Base-by-base conservation (phyloP, 2,797 vertebrate genomes). In the Gymnopithys bicolor region DNA sequence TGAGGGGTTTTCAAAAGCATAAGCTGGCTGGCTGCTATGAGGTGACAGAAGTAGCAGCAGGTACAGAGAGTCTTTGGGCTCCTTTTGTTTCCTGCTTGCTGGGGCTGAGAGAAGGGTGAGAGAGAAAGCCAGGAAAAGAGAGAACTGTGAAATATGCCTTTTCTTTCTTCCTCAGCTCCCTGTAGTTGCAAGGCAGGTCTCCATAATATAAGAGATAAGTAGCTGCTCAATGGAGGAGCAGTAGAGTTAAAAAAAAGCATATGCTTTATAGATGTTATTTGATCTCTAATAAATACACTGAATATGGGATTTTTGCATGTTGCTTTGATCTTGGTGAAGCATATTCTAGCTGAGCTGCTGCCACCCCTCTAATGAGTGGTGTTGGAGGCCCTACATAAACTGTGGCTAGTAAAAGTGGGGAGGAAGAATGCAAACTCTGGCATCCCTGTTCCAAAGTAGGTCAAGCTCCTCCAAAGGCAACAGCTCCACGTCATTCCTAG, bases 361-460 rank as follows among this genome's bases (percentile, higher is more conserved):
- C 85, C 91, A 60, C 93, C 85, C 77, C 64, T 95, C 60, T 96
- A 88, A 94, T 90, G 84, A 96, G 66, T 13, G 59, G 70, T 94
- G 89, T 86, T 71, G 67, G 64, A 94, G 87, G 93, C 85, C 74
- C 83, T 51, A 14, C 45, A 10, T 23, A 84, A 94, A 64, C 28
- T 39, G 4, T 0, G 1, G 83, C 84, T 67, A 84, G 45, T 56
- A 7, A 64, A 79, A 84, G 81, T 23, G 49, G 33, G 77, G 69
- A 90, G 79, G 55, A 86, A 73, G 83, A 88, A 86, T 28, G 24
- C 60, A 79, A 84, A 91, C 59, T 55, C 60, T 5, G 27, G 28
- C 58, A 79, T 35, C 87, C 43, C 73, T 67, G 66, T 52, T 73
- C 74, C 74, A 90, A 96, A 97, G 89, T 79, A 91, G 94, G 90